Base-by-base conservation (phyloP, 2,888 invertebrate genomes). In the Byasa hedistus region DNA sequence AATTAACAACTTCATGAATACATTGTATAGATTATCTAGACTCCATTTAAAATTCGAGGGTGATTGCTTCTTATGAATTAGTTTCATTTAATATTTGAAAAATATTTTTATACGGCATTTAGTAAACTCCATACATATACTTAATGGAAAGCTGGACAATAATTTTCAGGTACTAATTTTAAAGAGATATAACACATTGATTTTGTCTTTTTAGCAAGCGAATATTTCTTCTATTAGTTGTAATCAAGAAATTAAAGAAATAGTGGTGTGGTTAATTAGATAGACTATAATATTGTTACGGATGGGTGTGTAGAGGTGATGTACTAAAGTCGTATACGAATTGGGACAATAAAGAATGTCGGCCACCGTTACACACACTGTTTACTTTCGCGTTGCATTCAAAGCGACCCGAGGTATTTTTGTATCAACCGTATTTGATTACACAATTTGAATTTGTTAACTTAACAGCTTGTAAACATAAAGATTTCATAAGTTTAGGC, bases 291-390 rank as follows among this genome's bases (percentile, higher is more conserved):
- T 23, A 32, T 7, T n/a, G 44, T 59, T 63, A 65, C 60, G 44
- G 17, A 12, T 54, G 63, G 68, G 69, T 73, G 70, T 72, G 69
- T 61, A 64, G 48, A 44, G 8, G 22, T 61, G 65, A 60, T 55
- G 56, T 69, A 66, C 69, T 73, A 76, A 74, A 76, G 75, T 72
- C 74, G 72, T 79, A 78, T 77, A 75, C 70, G 68, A 75, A 74
- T 75, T 72, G 70, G 72, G 70, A 74, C 76, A 74, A 74, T 76
- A 78, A 80, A 78, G 78, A 79, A 75, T 71, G 68, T 73, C 74
- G 70, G 71, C 70, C 71, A 70, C 73, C 69, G 70, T 76, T 76
- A 73, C 73, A 73, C 66, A 61, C 64, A 72, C 75, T 77, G 77
- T 81, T 80, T 80, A 79, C 70, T 75, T 71, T 72, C 73, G 39